Evolutionary conservation across 2,113 vertebrate species (phyloP), one percentile per base, ranked within the genome.

Genomic region (Collichthys lucidus): DNA sequence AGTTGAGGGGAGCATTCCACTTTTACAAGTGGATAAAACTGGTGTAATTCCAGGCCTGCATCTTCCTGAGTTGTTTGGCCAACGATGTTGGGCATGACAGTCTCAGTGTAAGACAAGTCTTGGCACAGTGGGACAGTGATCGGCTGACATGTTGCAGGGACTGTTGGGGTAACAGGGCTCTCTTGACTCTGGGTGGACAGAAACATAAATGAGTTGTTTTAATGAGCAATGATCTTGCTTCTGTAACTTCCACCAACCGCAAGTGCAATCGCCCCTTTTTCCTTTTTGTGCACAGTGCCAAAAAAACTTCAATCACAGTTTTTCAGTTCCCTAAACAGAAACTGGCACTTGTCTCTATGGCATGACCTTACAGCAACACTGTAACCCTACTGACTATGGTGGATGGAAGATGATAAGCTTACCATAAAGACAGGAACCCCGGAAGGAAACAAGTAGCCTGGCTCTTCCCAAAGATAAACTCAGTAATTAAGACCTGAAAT

Each of bases 61-160:
- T 96, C 95, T 56, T 95, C 92, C 85, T 98, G 97, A 74, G 93
- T 96, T 46, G 77, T 90, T 73, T 97, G 95, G 4, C 96, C 96
- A 67, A 96, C 85, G 3, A 94, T 57, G 77, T 96, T 96, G 79
- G 96, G 97, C 94, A 97, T 81, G 84, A 95, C 94, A 2, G 96
- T 98, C 74, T 96, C 93, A 59, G 95, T 94, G 95, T 98, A 98
- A 20, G 93, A 90, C 31, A 97, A 93, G 79, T 96, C 95, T 0
- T 89, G 94, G 91, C 97, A 98, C n/a, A 97, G 67, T 0, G 95
- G 93, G 63, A 95, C 93, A 16, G 90, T 95, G 92, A 98, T 95
- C 52, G 95, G 82, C 78, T 97, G 92, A 88, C 97, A 97, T 75
- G 93, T 92, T 59, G 92, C 94, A 29, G 82, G 20, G 6, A 40